Evolutionary conservation across 1,140 invertebrate genomes (phyloP).

Genomic region (Asbolus verrucosus): DNA sequence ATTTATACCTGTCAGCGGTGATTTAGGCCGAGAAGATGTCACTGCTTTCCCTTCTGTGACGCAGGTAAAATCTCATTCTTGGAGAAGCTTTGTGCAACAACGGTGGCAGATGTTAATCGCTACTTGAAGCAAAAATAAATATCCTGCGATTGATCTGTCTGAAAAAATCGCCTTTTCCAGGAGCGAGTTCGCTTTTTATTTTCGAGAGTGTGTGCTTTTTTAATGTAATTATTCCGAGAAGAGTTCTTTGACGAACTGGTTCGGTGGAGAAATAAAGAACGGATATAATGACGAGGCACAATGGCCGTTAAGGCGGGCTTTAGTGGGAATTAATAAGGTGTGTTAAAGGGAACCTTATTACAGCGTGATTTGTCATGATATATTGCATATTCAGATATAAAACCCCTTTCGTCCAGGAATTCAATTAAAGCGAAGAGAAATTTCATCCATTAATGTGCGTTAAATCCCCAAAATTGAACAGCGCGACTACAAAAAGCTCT

Average conservation of each 20-base stretch:
- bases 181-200: conserved; percentile 2
- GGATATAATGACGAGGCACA: conserved; percentile 34
- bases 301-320: conserved; percentile 34
- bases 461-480: no score
- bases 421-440: conserved; percentile 17
- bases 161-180: no score
- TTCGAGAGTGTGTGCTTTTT: no score
- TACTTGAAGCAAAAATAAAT: conserved; percentile 2
- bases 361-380: conserved; percentile 34
- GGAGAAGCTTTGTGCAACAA: background rate
- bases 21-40: conserved; percentile 20
- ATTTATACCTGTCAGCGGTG: conserved; percentile 5
- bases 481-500: no score
- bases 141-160: conserved; percentile 1
- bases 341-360: conserved; percentile 37
- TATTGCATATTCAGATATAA: conserved; percentile 21
- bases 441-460: no score
- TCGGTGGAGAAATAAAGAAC: conserved; percentile 38
- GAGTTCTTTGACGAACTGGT: conserved; percentile 30
- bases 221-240: conserved; percentile 37
- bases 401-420: conserved; percentile 20
- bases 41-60: background rate
- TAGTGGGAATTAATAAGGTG: conserved; percentile 32
- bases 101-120: conserved; percentile 22
- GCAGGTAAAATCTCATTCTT: background rate